phyloP scores from a whole-genome alignment of 2,797 vertebrate genomes.

The Pogonophryne albipinna region DNA sequence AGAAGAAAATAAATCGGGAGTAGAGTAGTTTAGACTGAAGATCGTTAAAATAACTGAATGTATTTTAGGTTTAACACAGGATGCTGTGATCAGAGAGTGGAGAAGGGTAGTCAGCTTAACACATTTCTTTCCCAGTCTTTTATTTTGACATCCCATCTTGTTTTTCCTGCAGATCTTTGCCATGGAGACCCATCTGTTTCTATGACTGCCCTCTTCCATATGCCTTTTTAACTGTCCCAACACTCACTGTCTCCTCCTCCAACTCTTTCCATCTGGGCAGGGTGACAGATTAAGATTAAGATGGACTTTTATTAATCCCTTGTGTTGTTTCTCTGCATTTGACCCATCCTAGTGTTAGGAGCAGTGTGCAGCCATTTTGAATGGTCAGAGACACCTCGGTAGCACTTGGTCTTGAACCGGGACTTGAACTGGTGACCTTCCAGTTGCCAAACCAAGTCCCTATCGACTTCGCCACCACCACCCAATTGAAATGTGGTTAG shows the following conservation, averaged over 20 bases:
- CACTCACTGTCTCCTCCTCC: constrained; percentile 1
- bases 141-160: neutral
- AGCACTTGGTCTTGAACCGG: too few relatives aligned
- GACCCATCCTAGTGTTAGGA: too few relatives aligned
- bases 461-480: too few relatives aligned
- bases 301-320: too few relatives aligned
- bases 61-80: constrained; percentile 18
- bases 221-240: constrained; percentile 7
- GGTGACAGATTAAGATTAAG: too few relatives aligned
- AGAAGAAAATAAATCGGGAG: constrained; percentile 9
- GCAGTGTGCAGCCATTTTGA: too few relatives aligned
- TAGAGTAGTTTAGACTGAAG: constrained; percentile 26
- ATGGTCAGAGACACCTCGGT: too few relatives aligned
- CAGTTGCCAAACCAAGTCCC: too few relatives aligned
- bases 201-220: constrained; percentile 21
- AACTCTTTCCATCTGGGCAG: constrained; percentile 41
- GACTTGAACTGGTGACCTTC: too few relatives aligned
- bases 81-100: neutral
- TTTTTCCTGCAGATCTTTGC: constrained; percentile 29
- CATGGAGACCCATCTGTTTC: constrained; percentile 38
- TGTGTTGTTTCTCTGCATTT: too few relatives aligned
- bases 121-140: constrained; percentile 10
- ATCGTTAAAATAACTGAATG: constrained; percentile 27
- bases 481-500: constrained; percentile 51
- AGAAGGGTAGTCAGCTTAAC: neutral